Evolutionary conservation across 2,113 vertebrate genomes (phyloP).

Genomic region (Corydoras maculifer): DNA sequence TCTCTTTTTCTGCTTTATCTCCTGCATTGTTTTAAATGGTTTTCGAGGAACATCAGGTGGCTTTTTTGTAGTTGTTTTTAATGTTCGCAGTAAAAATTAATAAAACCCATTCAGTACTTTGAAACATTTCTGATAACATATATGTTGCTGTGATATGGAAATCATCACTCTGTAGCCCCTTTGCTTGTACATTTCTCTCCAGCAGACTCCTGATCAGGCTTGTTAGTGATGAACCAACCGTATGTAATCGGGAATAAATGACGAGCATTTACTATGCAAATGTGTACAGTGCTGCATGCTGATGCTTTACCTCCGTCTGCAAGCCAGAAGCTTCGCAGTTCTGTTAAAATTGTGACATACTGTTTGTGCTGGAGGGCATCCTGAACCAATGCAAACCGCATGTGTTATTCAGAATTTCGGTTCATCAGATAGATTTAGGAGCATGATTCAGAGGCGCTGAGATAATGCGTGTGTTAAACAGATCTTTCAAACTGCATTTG

Average conservation of each 20-base stretch:
- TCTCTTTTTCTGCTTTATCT: neutral
- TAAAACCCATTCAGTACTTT: neutral
- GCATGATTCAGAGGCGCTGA: conserved; percentile 14
- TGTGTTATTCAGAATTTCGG: conserved; percentile 69
- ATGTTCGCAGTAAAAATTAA: neutral
- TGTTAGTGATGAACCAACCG: conserved; percentile 65
- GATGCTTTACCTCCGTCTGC: conserved; percentile 68
- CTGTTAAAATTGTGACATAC: conserved; percentile 58
- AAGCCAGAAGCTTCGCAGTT: conserved; percentile 69
- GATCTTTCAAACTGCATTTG: conserved; percentile 65
- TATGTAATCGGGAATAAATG: conserved; percentile 33
- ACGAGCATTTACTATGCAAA: conserved; percentile 77
- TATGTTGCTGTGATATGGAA: too few relatives aligned
- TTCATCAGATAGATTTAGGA: conserved; percentile 68
- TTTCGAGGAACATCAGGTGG: conserved; percentile 24
- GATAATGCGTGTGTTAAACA: conserved; percentile 71
- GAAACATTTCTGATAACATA: too few relatives aligned
- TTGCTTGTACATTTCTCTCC: too few relatives aligned
- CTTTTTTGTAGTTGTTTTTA: neutral
- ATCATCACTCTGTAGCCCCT: too few relatives aligned
- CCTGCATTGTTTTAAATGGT: neutral
- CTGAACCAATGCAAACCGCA: conserved; percentile 73
- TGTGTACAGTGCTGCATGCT: conserved; percentile 81
- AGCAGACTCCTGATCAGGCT: too few relatives aligned
- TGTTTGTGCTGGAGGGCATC: conserved; percentile 75